Conservation (phyloP, 2,113 vertebrate genomes). For the Antechinus flavipes region DNA sequence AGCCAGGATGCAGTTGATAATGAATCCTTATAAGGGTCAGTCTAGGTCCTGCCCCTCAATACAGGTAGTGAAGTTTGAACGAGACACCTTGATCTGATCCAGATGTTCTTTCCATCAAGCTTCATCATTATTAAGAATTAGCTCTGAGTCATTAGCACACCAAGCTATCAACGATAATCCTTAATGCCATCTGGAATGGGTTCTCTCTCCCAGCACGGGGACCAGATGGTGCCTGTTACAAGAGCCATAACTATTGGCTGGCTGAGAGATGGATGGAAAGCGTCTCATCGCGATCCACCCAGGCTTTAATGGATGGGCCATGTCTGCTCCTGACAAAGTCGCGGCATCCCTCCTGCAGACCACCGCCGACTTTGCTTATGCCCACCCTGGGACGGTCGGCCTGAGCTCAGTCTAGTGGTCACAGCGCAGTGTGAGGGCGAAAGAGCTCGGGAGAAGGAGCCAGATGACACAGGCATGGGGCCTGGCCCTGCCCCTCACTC, state of each 20-base stretch:
- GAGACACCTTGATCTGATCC: slow-evolving; percentile 55
- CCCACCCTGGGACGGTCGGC: neutral
- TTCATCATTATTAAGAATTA: slow-evolving; percentile 65
- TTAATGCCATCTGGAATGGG: slow-evolving; percentile 75
- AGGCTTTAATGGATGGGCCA: neutral
- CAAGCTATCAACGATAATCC: slow-evolving; percentile 50
- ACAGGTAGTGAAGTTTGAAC: slow-evolving; percentile 41
- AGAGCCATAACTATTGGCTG: neutral
- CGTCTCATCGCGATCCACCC: neutral
- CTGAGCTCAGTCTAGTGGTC: neutral
- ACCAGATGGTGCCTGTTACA: slow-evolving; percentile 71
- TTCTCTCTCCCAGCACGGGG: slow-evolving; percentile 40
- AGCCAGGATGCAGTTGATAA: neutral
- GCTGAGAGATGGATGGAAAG: neutral
- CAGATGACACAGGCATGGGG: neutral
- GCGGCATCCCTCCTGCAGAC: neutral
- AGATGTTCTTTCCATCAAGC: slow-evolving; percentile 57
- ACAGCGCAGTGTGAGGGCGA: neutral
- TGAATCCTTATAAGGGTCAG: neutral
- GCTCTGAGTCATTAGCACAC: slow-evolving; percentile 66
- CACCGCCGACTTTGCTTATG: neutral
- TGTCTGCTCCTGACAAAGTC: neutral
- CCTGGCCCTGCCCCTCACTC: neutral
- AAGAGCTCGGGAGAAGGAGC: neutral
- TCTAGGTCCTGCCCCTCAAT: neutral